Percentiles rank a stretch among this genome's conserved stretches.
These are phyloP conservation scores for Mesorhabditis sp. DNA, from an alignment of 2,888 invertebrate genomes.

Conservation along the genomic window DNA sequence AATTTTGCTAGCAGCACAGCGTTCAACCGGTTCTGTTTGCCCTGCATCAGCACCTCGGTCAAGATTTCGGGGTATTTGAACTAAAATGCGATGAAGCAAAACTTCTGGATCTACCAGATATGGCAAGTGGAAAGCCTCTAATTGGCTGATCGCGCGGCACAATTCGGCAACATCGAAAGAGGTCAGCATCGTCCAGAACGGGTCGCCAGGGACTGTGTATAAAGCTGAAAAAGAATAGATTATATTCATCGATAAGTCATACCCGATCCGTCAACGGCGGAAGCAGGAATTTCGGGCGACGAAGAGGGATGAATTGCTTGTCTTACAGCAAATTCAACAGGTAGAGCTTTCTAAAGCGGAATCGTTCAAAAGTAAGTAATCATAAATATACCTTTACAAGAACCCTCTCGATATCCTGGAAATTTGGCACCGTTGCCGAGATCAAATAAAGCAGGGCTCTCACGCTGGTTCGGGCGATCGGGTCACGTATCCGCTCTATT, in stretches of 20 bases:
- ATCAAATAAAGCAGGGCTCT: background rate
- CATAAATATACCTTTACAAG: background rate
- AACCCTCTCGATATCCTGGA: background rate
- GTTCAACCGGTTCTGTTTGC: slow-evolving; percentile 15
- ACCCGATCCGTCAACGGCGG: too few species aligned
- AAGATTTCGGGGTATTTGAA: slow-evolving; percentile 19
- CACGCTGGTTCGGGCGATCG: background rate
- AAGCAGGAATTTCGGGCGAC: too few species aligned
- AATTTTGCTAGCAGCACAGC: slow-evolving; percentile 30
- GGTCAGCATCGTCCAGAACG: slow-evolving; percentile 25
- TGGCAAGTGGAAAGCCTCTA: slow-evolving; percentile 19
- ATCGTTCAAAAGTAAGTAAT: background rate
- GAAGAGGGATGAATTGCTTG: too few species aligned
- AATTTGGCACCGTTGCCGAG: background rate
- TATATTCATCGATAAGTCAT: background rate
- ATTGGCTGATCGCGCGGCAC: slow-evolving; percentile 14
- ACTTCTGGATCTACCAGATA: slow-evolving; percentile 10
- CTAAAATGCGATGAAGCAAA: slow-evolving; percentile 8
- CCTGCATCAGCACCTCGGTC: slow-evolving; percentile 8
- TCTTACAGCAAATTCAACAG: too few species aligned
- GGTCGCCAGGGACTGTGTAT: background rate
- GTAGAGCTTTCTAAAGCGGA: background rate
- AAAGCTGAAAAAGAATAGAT: slow-evolving; percentile 16
- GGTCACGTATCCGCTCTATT: background rate
- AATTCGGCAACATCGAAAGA: slow-evolving; percentile 22